Evolutionary conservation across 2,797 vertebrate species (phyloP).

Genomic region (Myotis findleyi): DNA sequence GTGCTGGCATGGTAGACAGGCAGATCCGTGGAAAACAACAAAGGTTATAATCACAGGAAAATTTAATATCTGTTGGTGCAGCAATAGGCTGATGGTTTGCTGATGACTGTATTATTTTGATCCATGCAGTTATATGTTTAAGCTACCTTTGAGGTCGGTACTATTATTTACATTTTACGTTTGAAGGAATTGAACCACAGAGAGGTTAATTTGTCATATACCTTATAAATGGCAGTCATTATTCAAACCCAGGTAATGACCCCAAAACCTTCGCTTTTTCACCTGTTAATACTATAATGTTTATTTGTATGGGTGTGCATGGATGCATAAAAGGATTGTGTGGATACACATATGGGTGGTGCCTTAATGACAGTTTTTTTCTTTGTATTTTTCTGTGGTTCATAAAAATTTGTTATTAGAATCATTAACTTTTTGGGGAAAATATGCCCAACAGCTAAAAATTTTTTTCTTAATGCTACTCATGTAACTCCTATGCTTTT

Average conservation of each 20-base stretch:
- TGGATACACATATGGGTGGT: neutral
- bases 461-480: neutral
- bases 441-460: neutral
- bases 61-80: neutral
- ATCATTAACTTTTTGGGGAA: neutral
- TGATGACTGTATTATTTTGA: slow-evolving; percentile 40
- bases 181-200: neutral
- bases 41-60: neutral
- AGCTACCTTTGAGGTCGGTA: neutral
- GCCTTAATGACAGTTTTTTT: neutral
- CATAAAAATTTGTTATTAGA: slow-evolving; percentile 39
- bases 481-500: neutral
- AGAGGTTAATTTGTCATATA: neutral
- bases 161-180: slow-evolving; percentile 3
- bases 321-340: neutral
- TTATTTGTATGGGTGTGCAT: neutral
- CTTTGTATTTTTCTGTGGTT: neutral
- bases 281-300: neutral
- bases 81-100: neutral
- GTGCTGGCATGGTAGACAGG: neutral
- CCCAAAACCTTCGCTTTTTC: neutral
- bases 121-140: neutral
- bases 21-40: neutral
- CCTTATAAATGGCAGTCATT: neutral
- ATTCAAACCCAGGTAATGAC: neutral